phyloP scores from a whole-genome alignment of 2,113 vertebrate genomes.

The Urocolius indicus region DNA sequence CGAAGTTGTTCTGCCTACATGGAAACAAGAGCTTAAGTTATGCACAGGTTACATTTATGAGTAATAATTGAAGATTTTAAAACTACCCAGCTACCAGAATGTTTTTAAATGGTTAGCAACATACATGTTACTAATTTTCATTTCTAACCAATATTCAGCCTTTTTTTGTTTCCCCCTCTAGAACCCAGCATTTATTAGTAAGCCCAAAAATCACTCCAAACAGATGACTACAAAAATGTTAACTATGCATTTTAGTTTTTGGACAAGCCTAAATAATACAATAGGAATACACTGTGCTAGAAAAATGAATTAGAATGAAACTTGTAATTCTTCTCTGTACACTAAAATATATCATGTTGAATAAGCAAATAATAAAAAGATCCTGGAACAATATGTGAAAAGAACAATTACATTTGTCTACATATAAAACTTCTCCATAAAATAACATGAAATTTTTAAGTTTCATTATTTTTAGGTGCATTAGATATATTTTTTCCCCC shows the following conservation, averaged over 20 bases:
- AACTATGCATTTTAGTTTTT: not conserved
- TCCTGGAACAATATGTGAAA: not conserved
- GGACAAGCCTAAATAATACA: not conserved
- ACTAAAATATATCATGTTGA: not conserved
- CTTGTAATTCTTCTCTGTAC: not conserved
- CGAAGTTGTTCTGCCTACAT: constrained; percentile 90
- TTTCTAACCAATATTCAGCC: not conserved
- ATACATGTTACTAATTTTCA: not conserved
- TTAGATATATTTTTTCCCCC: not conserved
- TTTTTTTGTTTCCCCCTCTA: not conserved
- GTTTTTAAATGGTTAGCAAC: not conserved
- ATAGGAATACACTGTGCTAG: not conserved
- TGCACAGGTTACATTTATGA: not conserved
- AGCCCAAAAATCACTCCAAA: not conserved
- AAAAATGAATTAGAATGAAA: not conserved
- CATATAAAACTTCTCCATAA: not conserved
- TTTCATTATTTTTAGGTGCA: not conserved
- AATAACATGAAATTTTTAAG: not conserved
- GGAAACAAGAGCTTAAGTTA: not conserved
- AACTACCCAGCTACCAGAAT: not conserved
- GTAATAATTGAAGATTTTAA: not conserved
- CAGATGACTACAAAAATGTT: not conserved
- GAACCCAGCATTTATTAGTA: not conserved
- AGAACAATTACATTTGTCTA: not conserved
- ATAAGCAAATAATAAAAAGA: not conserved